phyloP scores from a whole-genome alignment of 2,113 vertebrate genomes.

The Alectura lathami region DNA sequence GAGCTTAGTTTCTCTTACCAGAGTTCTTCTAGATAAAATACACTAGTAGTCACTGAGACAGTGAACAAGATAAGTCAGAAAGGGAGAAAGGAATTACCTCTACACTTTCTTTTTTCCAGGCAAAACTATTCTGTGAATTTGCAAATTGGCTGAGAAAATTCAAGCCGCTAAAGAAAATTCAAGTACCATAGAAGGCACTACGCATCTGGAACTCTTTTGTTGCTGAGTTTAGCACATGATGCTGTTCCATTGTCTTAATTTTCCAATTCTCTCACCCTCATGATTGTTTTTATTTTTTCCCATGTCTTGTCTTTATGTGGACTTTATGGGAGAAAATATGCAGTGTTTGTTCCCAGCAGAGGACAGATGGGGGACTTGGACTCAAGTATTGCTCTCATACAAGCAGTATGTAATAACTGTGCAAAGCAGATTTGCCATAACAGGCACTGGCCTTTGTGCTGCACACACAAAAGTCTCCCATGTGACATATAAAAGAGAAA shows the following conservation, averaged over 20 bases:
- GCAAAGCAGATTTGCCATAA: not conserved
- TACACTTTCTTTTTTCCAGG: rapidly evolving
- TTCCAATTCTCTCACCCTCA: not conserved
- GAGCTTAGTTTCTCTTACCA: not conserved
- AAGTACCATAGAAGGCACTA: not conserved
- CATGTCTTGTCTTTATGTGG: not conserved
- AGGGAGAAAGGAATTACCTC: too few relatives aligned
- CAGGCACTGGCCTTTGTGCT: not conserved
- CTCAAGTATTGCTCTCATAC: not conserved
- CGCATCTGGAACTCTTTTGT: not conserved
- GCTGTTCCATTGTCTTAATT: not conserved
- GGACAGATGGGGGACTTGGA: not conserved
- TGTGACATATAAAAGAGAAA: not conserved
- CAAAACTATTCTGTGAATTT: not conserved
- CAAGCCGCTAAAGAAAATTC: not conserved
- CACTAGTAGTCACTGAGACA: not conserved
- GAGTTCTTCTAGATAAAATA: not conserved
- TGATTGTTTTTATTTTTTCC: not conserved
- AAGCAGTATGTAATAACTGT: not conserved
- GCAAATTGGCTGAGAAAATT: not conserved
- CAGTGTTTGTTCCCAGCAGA: not conserved
- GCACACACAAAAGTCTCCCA: rapidly evolving
- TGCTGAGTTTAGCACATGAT: not conserved
- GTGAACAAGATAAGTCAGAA: not conserved
- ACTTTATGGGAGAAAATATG: not conserved